Conservation (phyloP, 1,140 invertebrate genomes). For the Solen grandis region DNA sequence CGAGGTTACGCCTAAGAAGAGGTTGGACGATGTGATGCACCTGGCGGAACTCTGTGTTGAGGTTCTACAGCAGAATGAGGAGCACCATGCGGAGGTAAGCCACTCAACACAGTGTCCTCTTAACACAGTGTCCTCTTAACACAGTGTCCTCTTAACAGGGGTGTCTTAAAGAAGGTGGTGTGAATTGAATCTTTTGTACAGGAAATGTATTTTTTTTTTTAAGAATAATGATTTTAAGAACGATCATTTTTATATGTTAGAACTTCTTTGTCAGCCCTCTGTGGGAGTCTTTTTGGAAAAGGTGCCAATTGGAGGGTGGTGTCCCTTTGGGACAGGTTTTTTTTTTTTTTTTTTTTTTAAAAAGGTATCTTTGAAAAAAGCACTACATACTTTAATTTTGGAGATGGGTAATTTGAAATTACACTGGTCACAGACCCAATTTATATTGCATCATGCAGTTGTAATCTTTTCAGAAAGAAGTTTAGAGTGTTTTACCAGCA, state of each 20-base stretch:
- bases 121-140: background rate
- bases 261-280: too few relatives aligned
- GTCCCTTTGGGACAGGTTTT: too few relatives aligned
- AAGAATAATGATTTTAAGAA: background rate
- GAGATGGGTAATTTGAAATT: too few relatives aligned
- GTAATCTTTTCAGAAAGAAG: too few relatives aligned
- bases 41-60: slow-evolving; percentile 99
- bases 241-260: background rate
- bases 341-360: too few relatives aligned
- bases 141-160: background rate
- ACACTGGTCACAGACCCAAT: too few relatives aligned
- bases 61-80: slow-evolving; percentile 99
- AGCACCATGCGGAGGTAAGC: slow-evolving; percentile 98
- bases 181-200: background rate
- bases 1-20: slow-evolving; percentile 81
- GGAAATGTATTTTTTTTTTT: background rate
- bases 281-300: too few relatives aligned
- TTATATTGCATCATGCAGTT: too few relatives aligned
- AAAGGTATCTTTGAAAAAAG: too few relatives aligned
- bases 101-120: background rate
- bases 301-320: too few relatives aligned
- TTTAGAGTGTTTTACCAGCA: too few relatives aligned
- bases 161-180: background rate
- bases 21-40: slow-evolving; percentile 98
- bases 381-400: too few relatives aligned